Base-by-base conservation (phyloP, 2,888 invertebrate genomes). In the Coelinius sp. region DNA sequence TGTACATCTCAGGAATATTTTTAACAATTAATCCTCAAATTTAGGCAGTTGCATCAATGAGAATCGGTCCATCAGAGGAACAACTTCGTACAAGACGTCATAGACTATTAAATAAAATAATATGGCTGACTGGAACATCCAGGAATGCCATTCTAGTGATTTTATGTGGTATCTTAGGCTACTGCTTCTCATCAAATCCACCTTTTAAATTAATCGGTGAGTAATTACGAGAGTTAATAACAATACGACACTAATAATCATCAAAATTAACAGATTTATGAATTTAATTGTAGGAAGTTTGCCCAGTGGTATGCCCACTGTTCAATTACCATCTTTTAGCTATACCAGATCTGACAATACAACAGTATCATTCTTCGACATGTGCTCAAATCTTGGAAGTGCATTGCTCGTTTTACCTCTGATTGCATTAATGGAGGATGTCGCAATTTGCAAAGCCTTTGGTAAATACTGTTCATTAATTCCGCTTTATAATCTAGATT, bases 401-500 rank as follows among this genome's bases (percentile, higher is more conserved):
- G 97, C 96, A 25, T 89, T 97, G 65, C 89, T 95, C 68, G 95
- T 97, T 22, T 92, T 97, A 64, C 97, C 97, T 0, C 89, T 98
- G 27, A 93, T 97, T 81, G 94, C 95, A 17, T 89, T 97, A 41
- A 92, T 98, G 88, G 97, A 97, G 87, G 94, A 95, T 82, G 95
- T 97, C 78, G 95, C 97, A 17, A 96, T 97, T 80, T 97, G 96
- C 88, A 97, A 97, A 89, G 96, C 96, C 25, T 97, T 97, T 86
- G 93, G 94, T 94, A 88, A 90, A 91, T 87, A 12, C 65, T 24
- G 7, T 31, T 22, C 14, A n/a, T 41, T 12, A 41, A 12, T 8
- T 41, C 41, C n/a, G 2, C 2, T 41, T 2, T 41, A 6, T 3
- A 8, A 10, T 68, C 17, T 20, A 53, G 17, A 41, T 31, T 8